Evolutionary conservation across 1,140 invertebrate genomes (phyloP), one percentile per base, ranked within the genome.

Genomic region (Tachypleus tridentatus): DNA sequence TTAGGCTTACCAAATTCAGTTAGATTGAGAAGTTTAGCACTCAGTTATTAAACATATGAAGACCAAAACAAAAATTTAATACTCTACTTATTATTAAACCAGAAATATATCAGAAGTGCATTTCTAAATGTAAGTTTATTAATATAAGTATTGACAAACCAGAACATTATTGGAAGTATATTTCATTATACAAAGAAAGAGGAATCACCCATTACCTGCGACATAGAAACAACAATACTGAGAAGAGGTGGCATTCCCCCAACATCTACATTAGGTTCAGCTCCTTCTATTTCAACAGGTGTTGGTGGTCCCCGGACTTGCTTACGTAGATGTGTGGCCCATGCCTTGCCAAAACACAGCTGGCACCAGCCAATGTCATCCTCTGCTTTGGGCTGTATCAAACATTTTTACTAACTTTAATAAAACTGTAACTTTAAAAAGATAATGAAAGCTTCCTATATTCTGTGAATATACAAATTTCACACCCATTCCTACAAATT

Each of bases 291-390:
- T 54, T 75, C 66, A 50, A 70, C 62, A 61, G 60, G 7, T 57
- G 67, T 50, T 64, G 11, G 51, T 59, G 8, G 4, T 59, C n/a
- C 60, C 61, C 47, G 52, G 51, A 57, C 54, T 52, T 69, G 29
- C 62, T 64, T 61, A 66, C 60, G 64, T 63, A 61, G 6, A 52
- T 62, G 58, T 65, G 64, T 62, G 67, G 68, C 67, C 63, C 70
- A 66, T 61, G 64, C 65, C 5, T 70, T 70, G 49, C 78, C 78
- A 73, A 79, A 79, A 68, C 78, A 78, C 7, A 79, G 64, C 48
- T 72, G 63, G 64, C 75, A 78, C 78, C 78, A 80, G 9, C 72
- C 73, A 8, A 76, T 73, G 9, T 74, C 73, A 70, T 78, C 73
- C 51, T 74, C 73, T 51, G 70, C 64, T 59, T 69, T 65, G 29